Base-by-base conservation (phyloP, 2,797 vertebrate genomes). In the Betta splendens region DNA sequence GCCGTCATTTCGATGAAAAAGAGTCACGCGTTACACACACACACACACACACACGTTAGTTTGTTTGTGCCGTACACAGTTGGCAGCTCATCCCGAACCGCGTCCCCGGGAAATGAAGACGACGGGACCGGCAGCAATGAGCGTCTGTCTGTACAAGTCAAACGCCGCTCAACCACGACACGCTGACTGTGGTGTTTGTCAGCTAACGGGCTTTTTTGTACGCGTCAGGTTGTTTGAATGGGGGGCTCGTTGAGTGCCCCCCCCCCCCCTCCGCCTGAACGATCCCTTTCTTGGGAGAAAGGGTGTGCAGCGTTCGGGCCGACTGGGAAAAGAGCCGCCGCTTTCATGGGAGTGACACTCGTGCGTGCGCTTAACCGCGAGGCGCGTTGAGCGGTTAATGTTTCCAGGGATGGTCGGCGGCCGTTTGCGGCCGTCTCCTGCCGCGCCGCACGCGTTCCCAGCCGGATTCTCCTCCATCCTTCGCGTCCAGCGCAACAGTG, bases 211-310 rank as follows among this genome's bases (percentile, higher is more conserved):
- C 67, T 32, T 7, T 8, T 31, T 37, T 50, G n/a, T 35, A 10
- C 37, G 51, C 20, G 13, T 22, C 15, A 9, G 58, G 44, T 7
- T 44, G 52, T 63, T 64, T 64, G 21, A 53, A 36, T 45, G 46
- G 35, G 45, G 36, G 43, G 17, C 4, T 54, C 10, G 9, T 23
- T 31, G 38, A n/a, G n/a, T n/a, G n/a, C n/a, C n/a, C n/a, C n/a
- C n/a, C n/a, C n/a, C n/a, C 13, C 66, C 70, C 58, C 64, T 36
- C 13, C 82, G 79, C 80, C 81, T 72, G 80, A 86, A 83, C 73
- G 9, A 37, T 16, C 65, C 72, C 28, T 52, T 69, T 63, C 39
- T 55, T 51, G 45, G 69, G 70, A 72, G 69, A 80, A 78, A 75
- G 79, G 79, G 69, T 75, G 83, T 78, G 80, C 69, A 15, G 75